A percentile compares a stretch with the other conserved stretches of the same genome.
Conservation (phyloP, 1,140 invertebrate genomes). For the Calosoma granatense region DNA sequence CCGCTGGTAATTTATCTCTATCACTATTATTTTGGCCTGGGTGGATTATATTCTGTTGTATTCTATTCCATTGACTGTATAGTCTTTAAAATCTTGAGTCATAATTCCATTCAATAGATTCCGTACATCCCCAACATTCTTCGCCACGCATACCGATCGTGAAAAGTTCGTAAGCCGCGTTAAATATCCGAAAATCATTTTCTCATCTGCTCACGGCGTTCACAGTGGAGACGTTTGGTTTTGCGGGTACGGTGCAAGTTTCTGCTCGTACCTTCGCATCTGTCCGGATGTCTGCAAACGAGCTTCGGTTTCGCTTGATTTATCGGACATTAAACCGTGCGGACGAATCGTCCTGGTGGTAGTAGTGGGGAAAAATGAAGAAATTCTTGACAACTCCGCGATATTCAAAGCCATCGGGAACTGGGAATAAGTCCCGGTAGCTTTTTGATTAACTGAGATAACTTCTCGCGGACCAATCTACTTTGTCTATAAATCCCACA, state of each 20-base stretch:
- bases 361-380: too few relatives aligned
- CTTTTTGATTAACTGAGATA: neutral
- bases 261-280: too few relatives aligned
- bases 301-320: neutral
- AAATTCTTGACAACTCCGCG: neutral
- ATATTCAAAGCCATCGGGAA: neutral
- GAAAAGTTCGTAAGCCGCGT: neutral
- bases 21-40: neutral
- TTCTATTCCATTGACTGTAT: too few relatives aligned
- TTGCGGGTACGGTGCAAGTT: neutral
- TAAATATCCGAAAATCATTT: neutral
- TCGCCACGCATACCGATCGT: neutral
- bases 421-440: neutral
- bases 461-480: neutral
- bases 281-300: neutral
- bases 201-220: neutral
- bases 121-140: too few relatives aligned
- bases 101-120: too few relatives aligned
- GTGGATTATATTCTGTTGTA: neutral
- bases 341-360: neutral
- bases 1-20: neutral
- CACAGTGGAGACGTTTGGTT: neutral
- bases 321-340: neutral
- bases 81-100: too few relatives aligned
- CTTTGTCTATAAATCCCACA: conserved; percentile 1